Percentiles rank a stretch among this genome's conserved stretches.
These are phyloP conservation scores for Chrysolina haemoptera DNA, from an alignment of 2,888 invertebrate genomes.

Conservation along the genomic window DNA sequence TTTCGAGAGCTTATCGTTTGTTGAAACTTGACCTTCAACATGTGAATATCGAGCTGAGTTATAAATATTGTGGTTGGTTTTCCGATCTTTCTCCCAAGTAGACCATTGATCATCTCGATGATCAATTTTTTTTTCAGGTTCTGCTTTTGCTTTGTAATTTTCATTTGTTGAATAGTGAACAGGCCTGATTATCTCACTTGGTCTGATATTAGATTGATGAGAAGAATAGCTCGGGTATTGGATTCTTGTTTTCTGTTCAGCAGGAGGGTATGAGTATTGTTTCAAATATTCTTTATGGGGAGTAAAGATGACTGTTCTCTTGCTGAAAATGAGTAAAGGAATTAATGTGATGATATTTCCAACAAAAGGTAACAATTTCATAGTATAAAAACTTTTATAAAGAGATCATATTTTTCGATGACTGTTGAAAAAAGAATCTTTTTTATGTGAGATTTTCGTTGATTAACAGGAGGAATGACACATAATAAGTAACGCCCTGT, in stretches of 20 bases:
- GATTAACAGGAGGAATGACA: too few species aligned
- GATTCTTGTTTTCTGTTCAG: neutral
- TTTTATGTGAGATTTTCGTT: too few species aligned
- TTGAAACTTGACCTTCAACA: neutral
- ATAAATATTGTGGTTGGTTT: neutral
- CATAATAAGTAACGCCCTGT: too few species aligned
- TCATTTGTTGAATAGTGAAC: neutral
- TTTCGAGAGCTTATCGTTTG: neutral
- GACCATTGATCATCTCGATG: neutral
- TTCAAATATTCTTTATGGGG: neutral
- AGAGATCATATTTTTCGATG: too few species aligned
- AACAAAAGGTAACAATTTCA: neutral
- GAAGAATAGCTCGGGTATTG: neutral
- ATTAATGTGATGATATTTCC: neutral
- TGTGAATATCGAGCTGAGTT: neutral
- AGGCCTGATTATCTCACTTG: neutral
- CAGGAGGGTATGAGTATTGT: neutral
- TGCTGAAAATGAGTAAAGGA: neutral
- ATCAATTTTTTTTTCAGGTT: neutral
- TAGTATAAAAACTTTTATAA: neutral
- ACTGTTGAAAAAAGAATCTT: too few species aligned
- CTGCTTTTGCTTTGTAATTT: neutral
- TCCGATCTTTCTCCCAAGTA: neutral
- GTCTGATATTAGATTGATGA: neutral
- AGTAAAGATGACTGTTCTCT: neutral